Evolutionary conservation across 2,888 invertebrate genomes (phyloP), one percentile per base, ranked within the genome.

Genomic region (Drosophila monieri): DNA sequence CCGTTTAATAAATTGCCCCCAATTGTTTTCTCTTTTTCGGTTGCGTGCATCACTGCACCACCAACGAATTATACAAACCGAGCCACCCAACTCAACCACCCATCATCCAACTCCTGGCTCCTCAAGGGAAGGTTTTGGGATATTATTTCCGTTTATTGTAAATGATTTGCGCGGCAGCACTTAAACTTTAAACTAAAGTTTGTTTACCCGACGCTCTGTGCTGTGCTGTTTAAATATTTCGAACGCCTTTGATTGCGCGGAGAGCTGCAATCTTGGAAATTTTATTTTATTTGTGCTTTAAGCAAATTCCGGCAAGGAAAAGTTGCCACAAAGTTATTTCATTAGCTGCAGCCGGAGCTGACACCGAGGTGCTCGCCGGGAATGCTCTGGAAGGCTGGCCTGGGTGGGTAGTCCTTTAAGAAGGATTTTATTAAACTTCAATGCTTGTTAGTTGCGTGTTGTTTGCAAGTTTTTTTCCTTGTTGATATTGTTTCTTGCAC

Each of bases 321-420:
- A 71, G 70, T 71, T 71, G 66, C 60, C 79, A 53, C 70, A 73
- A 72, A 80, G 61, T 77, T 70, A 77, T 80, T 77, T 80, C 71
- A 64, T 78, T 67, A 67, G 70, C 66, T 69, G 75, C 69, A 68
- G 44, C 47, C 47, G 47, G 55, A 41, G 39, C 41, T 44, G 37
- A 30, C 53, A 25, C 48, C 43, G 25, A 23, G 27, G 49, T 18
- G 39, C 15, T 15, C 21, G 10, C 30, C 9, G 27, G 8, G 23
- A 9, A 15, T 30, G 8, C 23, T 30, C 27, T 27, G 48, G 14
- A 3, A 21, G 37, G 37, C 5, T 1, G 14, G n/a, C 18, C 18
- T 9, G 6, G 9, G 21, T 5, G 15, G 21, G 9, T n/a, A 25
- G 68, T 68, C 37, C 64, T 71, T 71, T 41, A 71, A 55, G 54